phyloP scores from a whole-genome alignment of 2,113 vertebrate species.

The Coracopsis vasa region DNA sequence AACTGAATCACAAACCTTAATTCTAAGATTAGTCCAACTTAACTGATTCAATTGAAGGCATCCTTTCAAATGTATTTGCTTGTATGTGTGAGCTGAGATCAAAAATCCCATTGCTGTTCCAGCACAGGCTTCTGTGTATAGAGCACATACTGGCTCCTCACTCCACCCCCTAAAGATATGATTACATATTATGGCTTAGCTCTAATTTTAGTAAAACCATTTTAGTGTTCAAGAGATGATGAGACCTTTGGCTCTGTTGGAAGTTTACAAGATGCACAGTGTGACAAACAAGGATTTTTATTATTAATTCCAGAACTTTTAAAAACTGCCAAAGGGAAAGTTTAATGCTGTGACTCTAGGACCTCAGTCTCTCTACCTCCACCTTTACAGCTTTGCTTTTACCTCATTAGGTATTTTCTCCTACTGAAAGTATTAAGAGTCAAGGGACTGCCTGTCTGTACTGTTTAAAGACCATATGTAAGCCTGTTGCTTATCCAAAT shows the following conservation, averaged over 20 bases:
- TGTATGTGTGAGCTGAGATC: rapidly evolving
- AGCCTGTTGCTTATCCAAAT: background rate
- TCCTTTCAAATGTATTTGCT: background rate
- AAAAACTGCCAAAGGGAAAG: background rate
- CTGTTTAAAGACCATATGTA: background rate
- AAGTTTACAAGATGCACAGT: background rate
- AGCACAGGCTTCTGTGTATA: rapidly evolving
- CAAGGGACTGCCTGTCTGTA: background rate
- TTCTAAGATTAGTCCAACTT: background rate
- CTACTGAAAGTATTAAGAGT: background rate
- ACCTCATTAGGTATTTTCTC: background rate
- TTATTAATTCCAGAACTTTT: background rate
- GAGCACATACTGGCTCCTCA: background rate
- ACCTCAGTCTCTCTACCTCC: background rate
- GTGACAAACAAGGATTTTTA: background rate
- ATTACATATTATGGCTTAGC: background rate
- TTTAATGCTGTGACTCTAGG: background rate
- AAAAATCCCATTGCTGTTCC: background rate
- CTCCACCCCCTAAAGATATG: rapidly evolving
- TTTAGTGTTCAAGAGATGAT: background rate
- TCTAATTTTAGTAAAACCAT: background rate
- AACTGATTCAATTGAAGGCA: background rate
- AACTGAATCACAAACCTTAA: background rate
- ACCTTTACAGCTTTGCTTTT: background rate
- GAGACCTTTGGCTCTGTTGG: background rate